phyloP scores from a whole-genome alignment of 2,113 vertebrate species.

The Erythrocercus mccallii region DNA sequence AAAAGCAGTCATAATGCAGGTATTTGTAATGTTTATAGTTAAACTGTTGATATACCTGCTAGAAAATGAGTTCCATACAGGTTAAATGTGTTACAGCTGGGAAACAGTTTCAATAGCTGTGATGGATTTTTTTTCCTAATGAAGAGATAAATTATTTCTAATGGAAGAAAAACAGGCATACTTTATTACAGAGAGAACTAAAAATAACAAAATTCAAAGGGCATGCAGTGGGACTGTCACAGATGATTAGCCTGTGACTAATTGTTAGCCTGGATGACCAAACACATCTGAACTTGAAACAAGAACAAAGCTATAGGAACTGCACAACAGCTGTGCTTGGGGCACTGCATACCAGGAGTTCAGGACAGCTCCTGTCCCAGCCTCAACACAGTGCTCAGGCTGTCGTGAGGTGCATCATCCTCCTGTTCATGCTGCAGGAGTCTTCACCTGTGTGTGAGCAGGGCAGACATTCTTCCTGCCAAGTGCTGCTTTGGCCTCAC shows the following conservation, averaged over 20 bases:
- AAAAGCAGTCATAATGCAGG: neutral
- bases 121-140: neutral
- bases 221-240: accelerated
- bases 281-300: neutral
- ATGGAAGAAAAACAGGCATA: neutral
- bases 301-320: neutral
- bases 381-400: accelerated
- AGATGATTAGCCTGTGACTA: neutral
- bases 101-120: neutral
- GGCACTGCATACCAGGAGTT: too few relatives aligned
- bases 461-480: neutral
- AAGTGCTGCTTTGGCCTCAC: neutral
- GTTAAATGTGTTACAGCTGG: neutral
- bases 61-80: neutral
- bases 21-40: neutral
- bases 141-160: neutral
- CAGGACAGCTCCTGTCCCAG: neutral
- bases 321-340: accelerated
- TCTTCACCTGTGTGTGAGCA: accelerated
- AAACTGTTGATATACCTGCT: neutral
- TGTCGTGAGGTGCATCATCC: accelerated
- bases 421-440: accelerated
- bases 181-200: neutral
- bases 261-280: neutral
- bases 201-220: neutral